Conservation (phyloP, 2,113 vertebrate species). For the Cavia aperea region DNA sequence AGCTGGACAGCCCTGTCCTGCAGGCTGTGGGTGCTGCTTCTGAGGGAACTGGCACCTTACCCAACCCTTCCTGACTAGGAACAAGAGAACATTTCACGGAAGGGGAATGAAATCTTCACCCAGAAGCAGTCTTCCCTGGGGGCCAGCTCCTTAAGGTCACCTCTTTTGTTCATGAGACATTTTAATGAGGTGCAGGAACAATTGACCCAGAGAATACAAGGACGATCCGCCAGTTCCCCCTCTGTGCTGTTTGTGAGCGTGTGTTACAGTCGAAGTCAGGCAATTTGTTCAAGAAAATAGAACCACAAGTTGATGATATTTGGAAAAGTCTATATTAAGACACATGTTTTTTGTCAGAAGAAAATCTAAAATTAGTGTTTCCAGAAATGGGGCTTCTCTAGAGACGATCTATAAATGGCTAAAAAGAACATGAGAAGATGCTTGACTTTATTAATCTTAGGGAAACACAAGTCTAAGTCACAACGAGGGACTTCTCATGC, state of each 20-base stretch:
- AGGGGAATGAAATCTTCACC: background rate
- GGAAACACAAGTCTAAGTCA: background rate
- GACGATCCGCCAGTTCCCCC: background rate
- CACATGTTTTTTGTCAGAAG: conserved; percentile 19
- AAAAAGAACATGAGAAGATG: background rate
- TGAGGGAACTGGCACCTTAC: background rate
- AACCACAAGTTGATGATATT: background rate
- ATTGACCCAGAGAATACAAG: background rate
- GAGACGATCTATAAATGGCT: background rate
- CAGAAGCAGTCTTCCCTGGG: background rate
- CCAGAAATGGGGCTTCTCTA: background rate
- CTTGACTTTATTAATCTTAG: background rate
- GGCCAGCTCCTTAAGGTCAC: background rate
- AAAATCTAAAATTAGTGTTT: conserved; percentile 34
- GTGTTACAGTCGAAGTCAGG: conserved; percentile 20
- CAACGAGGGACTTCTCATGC: background rate
- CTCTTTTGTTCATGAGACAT: background rate
- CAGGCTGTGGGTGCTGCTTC: background rate
- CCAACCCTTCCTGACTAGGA: background rate
- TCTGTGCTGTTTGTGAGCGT: background rate
- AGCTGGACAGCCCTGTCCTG: background rate
- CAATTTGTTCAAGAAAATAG: conserved; percentile 15
- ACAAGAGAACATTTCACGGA: background rate
- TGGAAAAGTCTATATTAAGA: background rate
- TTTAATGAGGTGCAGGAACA: background rate